Conservation (phyloP, 2,113 vertebrate species). For the Zapus hudsonius region DNA sequence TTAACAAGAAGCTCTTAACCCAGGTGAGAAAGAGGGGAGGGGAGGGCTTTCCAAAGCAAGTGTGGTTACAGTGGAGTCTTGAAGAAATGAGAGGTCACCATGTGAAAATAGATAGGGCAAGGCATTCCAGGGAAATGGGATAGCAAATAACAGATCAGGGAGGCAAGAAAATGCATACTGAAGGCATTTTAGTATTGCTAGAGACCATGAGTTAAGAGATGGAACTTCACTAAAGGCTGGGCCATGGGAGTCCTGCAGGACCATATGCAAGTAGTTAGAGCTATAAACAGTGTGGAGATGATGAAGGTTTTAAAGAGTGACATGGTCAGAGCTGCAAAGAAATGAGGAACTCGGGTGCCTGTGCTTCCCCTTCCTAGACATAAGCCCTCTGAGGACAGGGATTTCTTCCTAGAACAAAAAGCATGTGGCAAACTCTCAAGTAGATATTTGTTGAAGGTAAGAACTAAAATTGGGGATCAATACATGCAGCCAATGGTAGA, state of each 20-base stretch:
- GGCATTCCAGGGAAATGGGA: background rate
- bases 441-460: constrained; percentile 27
- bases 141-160: constrained; percentile 16
- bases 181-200: constrained; percentile 4
- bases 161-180: background rate
- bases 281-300: background rate
- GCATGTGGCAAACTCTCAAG: background rate
- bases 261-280: background rate
- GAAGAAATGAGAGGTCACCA: background rate
- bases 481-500: background rate
- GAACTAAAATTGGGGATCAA: background rate
- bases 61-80: background rate
- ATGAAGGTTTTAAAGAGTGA: constrained; percentile 3
- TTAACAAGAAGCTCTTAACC: background rate
- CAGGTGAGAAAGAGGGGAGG: background rate
- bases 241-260: background rate
- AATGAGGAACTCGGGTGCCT: background rate
- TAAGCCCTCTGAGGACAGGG: background rate
- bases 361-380: background rate
- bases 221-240: background rate
- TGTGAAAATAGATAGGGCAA: background rate
- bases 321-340: background rate
- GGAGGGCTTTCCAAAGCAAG: background rate
- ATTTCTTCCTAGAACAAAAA: background rate
- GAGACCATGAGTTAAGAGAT: background rate